Evolutionary conservation across 2,888 invertebrate species (phyloP), one percentile per base, ranked within the genome.

Genomic region (Adineta ricciae): DNA sequence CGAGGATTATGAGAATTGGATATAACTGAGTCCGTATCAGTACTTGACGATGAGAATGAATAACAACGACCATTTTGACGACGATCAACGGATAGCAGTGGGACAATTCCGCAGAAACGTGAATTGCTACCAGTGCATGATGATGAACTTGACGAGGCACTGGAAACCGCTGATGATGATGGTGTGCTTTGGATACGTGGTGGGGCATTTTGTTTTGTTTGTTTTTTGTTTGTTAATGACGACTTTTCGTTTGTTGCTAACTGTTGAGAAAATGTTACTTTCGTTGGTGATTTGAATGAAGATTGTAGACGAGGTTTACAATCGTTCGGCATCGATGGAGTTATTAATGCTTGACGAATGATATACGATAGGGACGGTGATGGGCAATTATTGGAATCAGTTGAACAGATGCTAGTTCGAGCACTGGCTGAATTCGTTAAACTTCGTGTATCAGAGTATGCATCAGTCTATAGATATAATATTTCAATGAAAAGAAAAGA

Each of bases 261-360:
- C 41, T 78, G 41, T 41, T 78, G 38, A 78, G 41, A 78, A 78
- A 78, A 78, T 78, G 78, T 78, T n/a, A 78, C 78, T 78, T 78
- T 78, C 24, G 38, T n/a, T 78, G 78, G 24, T 5, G 64, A 27
- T 41, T 78, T 78, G 11, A 7, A 36, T 3, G 78, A n/a, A 41
- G 41, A 41, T 78, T 41, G 41, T 41, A 38, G 41, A 41, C n/a
- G 41, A 78, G 41, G 16, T 41, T 78, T 78, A n/a, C n/a, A 41
- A 78, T 38, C 78, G 41, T n/a, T 41, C 41, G 9, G 21, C 41
- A 24, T 24, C n/a, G 78, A 14, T 24, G 78, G 36, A 9, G 32
- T 78, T 14, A 78, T 78, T 21, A 41, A 41, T 38, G 78, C 78
- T 78, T 78, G 78, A 14, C 78, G 78, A 8, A 78, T 8, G 41